phyloP scores from a whole-genome alignment of 2,113 vertebrate genomes.

The Eublepharis macularius region DNA sequence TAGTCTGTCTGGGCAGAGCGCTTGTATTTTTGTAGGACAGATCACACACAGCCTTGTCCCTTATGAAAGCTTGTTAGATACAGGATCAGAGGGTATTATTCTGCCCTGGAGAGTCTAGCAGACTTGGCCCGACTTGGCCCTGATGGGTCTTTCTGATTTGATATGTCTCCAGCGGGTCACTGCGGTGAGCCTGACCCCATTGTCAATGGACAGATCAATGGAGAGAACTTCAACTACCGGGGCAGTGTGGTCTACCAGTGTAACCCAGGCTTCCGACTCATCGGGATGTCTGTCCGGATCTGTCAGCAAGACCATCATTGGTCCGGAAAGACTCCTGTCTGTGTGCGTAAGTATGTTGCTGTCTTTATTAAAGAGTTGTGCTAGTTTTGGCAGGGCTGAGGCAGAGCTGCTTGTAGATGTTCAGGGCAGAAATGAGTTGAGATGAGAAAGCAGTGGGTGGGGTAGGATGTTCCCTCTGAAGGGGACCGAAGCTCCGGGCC shows the following conservation, averaged over 20 bases:
- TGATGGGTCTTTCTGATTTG: neutral
- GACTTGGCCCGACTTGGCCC: too few species aligned
- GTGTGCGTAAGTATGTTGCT: conserved; percentile 90
- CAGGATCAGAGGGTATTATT: neutral
- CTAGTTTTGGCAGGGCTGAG: accelerated
- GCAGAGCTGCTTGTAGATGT: accelerated
- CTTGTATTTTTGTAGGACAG: neutral
- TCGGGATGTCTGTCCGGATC: conserved; percentile 95
- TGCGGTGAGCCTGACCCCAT: conserved; percentile 92
- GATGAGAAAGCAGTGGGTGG: too few species aligned
- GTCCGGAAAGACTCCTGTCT: conserved; percentile 94
- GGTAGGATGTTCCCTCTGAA: too few species aligned
- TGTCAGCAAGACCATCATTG: conserved; percentile 98
- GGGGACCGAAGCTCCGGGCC: too few species aligned
- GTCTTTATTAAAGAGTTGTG: conserved; percentile 5
- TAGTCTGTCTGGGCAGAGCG: neutral
- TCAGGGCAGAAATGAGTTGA: accelerated
- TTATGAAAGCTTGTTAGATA: neutral
- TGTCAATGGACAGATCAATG: conserved; percentile 93
- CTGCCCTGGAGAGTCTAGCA: neutral
- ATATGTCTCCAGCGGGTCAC: conserved; percentile 81
- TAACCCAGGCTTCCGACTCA: conserved; percentile 92
- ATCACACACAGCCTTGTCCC: too few species aligned
- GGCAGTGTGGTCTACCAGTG: conserved; percentile 98
- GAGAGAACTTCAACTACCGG: conserved; percentile 95